These are phyloP conservation scores for Botia kubotai DNA, from an alignment of 2,797 vertebrate genomes.

Conservation along the genomic window DNA sequence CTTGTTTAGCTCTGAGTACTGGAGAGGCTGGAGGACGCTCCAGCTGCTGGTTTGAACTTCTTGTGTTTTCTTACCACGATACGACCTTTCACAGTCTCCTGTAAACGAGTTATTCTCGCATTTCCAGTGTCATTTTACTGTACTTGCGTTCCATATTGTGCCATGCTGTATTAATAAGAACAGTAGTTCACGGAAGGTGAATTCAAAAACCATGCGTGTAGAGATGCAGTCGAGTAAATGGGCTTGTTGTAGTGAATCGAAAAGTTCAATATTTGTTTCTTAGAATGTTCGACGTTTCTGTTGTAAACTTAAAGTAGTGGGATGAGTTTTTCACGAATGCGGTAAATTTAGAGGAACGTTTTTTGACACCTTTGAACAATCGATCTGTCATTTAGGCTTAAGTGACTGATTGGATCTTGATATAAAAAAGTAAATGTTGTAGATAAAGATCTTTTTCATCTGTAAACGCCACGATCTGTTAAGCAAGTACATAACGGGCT, in stretches of 20 bases:
- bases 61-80: conserved; percentile 45
- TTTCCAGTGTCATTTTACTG: background rate
- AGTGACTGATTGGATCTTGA: background rate
- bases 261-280: no score
- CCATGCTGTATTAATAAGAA: background rate
- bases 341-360: no score
- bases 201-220: background rate
- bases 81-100: conserved; percentile 40
- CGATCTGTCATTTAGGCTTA: background rate
- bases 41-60: conserved; percentile 14
- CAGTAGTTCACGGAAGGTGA: background rate
- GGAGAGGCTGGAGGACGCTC: conserved; percentile 46
- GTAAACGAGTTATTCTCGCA: conserved; percentile 27
- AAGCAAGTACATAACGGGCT: no score
- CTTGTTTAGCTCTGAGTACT: conserved; percentile 61
- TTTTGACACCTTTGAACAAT: no score
- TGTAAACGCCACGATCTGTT: no score
- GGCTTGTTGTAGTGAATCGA: background rate
- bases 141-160: background rate
- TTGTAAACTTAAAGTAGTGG: no score
- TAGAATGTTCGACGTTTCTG: no score
- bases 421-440: background rate
- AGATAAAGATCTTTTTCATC: no score
- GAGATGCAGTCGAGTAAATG: background rate
- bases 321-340: background rate